Conservation (phyloP, 2,797 vertebrate species). For the Trachurus trachurus region DNA sequence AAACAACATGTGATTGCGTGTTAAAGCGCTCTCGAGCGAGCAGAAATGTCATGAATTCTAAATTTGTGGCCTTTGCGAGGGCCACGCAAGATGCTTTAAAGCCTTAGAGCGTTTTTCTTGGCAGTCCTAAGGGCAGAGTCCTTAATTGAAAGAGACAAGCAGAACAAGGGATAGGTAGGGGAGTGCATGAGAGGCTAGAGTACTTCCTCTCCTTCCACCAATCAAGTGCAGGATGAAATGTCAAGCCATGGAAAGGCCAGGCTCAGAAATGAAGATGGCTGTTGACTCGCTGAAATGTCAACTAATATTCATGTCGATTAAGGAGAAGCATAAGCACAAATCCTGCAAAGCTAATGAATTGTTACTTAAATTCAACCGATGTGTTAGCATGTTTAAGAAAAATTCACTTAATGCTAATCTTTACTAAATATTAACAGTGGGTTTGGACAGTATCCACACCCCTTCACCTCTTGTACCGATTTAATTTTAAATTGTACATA, state of each 20-base stretch:
- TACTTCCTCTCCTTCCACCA: conserved; percentile 65
- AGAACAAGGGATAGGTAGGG: conserved; percentile 56
- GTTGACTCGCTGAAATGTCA: conserved; percentile 72
- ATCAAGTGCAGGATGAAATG: conserved; percentile 71
- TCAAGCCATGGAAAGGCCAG: conserved; percentile 72
- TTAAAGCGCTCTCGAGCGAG: conserved; percentile 3
- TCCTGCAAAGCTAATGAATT: not conserved
- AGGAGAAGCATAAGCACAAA: not conserved
- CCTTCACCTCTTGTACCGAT: no score
- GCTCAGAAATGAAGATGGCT: conserved; percentile 44
- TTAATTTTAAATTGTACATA: no score
- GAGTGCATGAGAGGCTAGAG: conserved; percentile 47
- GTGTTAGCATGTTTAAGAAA: not conserved
- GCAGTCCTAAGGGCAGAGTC: conserved; percentile 42
- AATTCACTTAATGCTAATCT: not conserved
- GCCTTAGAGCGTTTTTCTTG: conserved; percentile 38
- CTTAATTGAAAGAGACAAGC: conserved; percentile 76
- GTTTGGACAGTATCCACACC: not conserved
- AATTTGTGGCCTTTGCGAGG: conserved; percentile 56
- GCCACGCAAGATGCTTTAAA: conserved; percentile 51
- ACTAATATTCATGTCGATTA: conserved; percentile 33
- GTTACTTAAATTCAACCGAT: not conserved
- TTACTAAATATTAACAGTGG: not conserved
- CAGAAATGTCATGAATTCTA: conserved; percentile 42
- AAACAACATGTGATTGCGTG: conserved; percentile 13